These are phyloP conservation scores for Zeuzera pyrina DNA, from an alignment of 2,888 invertebrate species.

Conservation along the genomic window DNA sequence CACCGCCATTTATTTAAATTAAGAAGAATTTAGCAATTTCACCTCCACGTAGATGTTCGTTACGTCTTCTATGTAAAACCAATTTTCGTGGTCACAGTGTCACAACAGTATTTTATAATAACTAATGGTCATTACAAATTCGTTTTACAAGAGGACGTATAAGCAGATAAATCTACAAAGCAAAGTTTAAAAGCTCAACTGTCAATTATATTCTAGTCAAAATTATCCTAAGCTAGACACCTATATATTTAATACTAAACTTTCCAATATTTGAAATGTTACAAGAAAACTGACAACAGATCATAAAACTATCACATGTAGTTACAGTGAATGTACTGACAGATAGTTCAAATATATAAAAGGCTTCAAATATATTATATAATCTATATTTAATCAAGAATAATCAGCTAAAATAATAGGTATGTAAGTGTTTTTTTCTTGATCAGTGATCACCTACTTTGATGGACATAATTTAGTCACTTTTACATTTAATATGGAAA, in stretches of 20 bases:
- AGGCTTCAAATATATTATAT: not conserved
- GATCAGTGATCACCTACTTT: too few relatives aligned
- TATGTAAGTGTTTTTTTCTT: too few relatives aligned
- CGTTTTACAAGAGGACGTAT: constrained; percentile 38
- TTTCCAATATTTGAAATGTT: constrained; percentile 28
- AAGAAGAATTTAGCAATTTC: constrained; percentile 35
- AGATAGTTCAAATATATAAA: not conserved
- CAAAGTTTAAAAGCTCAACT: constrained; percentile 53
- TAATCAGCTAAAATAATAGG: too few relatives aligned
- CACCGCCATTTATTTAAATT: constrained; percentile 58
- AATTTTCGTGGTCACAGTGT: too few relatives aligned
- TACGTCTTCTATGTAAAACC: constrained; percentile 35
- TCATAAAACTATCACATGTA: constrained; percentile 1
- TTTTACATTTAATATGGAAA: too few relatives aligned
- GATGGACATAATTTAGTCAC: too few relatives aligned
- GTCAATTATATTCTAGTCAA: constrained; percentile 42
- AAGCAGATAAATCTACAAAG: constrained; percentile 56
- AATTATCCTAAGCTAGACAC: constrained; percentile 51
- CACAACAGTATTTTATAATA: constrained; percentile 11
- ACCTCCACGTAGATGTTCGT: too few relatives aligned
- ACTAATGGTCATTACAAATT: constrained; percentile 21
- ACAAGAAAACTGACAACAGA: constrained; percentile 30
- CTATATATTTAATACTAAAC: constrained; percentile 41
- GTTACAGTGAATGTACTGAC: constrained; percentile 1
- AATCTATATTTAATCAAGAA: too few relatives aligned